phyloP scores from a whole-genome alignment of 2,113 vertebrate species.

The Corythornis madagascariensis region DNA sequence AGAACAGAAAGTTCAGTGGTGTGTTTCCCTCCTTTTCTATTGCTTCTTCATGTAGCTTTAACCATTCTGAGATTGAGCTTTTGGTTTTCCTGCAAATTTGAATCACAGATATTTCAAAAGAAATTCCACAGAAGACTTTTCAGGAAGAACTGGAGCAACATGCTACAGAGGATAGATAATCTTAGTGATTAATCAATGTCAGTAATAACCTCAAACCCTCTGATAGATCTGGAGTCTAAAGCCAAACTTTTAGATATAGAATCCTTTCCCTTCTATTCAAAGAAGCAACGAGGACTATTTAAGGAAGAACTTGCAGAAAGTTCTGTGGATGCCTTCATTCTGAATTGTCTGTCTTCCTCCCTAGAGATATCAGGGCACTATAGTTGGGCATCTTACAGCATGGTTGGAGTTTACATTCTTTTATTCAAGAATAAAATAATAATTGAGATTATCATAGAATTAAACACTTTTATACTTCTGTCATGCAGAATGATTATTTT shows the following conservation, averaged over 20 bases:
- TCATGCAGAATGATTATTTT: background rate
- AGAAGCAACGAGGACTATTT: background rate
- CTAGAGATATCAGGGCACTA: background rate
- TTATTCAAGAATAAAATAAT: background rate
- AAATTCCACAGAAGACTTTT: background rate
- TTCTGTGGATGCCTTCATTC: background rate
- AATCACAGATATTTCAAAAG: background rate
- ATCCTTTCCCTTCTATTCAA: background rate
- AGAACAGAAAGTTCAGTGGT: background rate
- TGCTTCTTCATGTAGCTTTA: background rate
- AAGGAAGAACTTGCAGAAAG: background rate
- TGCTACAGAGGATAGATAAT: background rate
- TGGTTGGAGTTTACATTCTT: background rate
- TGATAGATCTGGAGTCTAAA: background rate
- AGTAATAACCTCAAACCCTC: background rate
- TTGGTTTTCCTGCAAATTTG: background rate
- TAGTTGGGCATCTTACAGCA: accelerated
- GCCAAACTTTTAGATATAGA: background rate
- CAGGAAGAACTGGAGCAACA: background rate
- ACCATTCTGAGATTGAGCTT: background rate
- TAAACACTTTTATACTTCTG: background rate
- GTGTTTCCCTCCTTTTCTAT: background rate
- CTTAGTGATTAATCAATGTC: background rate
- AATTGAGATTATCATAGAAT: background rate
- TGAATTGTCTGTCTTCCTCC: background rate